A percentile compares a stretch with the other conserved stretches of the same genome.
Evolutionary conservation across 2,113 vertebrate genomes (phyloP).

Genomic region (Mustela nigripes): DNA sequence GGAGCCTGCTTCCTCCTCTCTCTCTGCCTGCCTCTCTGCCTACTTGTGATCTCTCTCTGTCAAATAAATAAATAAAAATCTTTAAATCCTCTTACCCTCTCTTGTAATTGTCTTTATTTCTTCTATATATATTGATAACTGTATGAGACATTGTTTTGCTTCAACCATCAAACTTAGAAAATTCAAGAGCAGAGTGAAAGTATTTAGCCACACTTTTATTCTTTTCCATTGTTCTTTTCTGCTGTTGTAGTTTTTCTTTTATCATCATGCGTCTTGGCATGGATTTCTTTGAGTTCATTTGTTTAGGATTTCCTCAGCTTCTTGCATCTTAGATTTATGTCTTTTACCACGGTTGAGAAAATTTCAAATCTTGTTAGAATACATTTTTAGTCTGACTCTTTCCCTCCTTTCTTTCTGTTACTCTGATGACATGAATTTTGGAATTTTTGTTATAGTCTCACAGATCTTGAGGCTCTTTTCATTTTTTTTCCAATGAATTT

Average conservation of each 20-base stretch:
- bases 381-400: background rate
- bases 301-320: background rate
- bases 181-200: background rate
- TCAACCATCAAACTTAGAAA: background rate
- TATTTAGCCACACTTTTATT: background rate
- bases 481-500: background rate
- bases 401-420: background rate
- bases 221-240: background rate
- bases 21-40: too few relatives aligned
- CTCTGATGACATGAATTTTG: background rate
- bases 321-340: constrained; percentile 31
- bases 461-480: background rate
- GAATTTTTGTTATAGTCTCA: background rate
- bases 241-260: background rate
- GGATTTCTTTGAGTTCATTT: background rate
- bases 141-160: background rate
- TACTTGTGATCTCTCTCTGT: too few relatives aligned
- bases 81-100: background rate
- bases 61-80: background rate
- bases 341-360: background rate
- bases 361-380: constrained; percentile 38
- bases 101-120: constrained; percentile 1
- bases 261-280: background rate
- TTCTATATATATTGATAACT: background rate
- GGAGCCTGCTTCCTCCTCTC: too few relatives aligned